Percentiles rank a stretch among this genome's conserved stretches.
phyloP scores from a whole-genome alignment of 2,888 invertebrate species.

The Nomada ruficornis region DNA sequence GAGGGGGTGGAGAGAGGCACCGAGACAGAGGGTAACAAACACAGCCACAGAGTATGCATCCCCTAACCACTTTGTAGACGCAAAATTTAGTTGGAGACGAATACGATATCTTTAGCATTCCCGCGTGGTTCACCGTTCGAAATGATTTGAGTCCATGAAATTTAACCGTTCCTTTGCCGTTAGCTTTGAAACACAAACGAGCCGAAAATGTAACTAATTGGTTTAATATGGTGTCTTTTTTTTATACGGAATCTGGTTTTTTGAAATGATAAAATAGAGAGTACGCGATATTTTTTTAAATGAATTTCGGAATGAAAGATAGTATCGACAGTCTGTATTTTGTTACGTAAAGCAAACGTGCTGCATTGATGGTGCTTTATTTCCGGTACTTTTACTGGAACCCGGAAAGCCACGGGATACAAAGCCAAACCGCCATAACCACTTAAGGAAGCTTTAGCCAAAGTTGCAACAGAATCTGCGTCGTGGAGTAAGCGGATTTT shows the following conservation, averaged over 20 bases:
- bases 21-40: conserved; percentile 73
- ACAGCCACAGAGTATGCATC: conserved; percentile 57
- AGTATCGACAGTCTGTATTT: conserved; percentile 35
- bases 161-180: conserved; percentile 11
- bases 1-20: conserved; percentile 62
- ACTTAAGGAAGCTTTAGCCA: conserved; percentile 80
- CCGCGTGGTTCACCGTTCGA: conserved; percentile 50
- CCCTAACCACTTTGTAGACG: conserved; percentile 62
- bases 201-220: not conserved
- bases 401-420: conserved; percentile 75
- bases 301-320: not conserved
- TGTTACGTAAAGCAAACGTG: conserved; percentile 46
- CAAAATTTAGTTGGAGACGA: conserved; percentile 69
- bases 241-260: not conserved
- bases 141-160: conserved; percentile 27
- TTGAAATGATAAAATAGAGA: not conserved
- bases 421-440: conserved; percentile 83
- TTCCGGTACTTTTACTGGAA: conserved; percentile 72
- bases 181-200: not conserved
- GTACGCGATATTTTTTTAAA: not conserved
- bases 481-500: conserved; percentile 82
- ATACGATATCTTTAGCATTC: conserved; percentile 54
- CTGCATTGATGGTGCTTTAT: conserved; percentile 68
- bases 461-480: conserved; percentile 74
- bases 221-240: not conserved